These are phyloP conservation scores for Sitobion miscanthi DNA, from an alignment of 1,140 invertebrate species.

Conservation along the genomic window DNA sequence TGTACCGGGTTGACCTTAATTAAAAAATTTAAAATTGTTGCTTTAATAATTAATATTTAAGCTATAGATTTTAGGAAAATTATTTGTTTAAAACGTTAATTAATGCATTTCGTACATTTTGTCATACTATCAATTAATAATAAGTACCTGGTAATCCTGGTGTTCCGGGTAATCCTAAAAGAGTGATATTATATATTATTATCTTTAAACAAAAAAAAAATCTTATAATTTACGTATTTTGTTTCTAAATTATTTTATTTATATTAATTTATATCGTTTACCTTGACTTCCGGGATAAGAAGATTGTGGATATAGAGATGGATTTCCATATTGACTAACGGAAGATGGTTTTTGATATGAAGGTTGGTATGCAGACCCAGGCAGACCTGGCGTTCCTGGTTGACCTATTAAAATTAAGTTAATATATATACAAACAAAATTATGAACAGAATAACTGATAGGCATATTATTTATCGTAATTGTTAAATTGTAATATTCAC, in stretches of 20 bases:
- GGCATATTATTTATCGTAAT: background rate
- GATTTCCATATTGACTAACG: conserved; percentile 40
- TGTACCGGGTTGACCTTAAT: conserved; percentile 59
- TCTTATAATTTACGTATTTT: background rate
- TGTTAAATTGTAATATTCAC: background rate
- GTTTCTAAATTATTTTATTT: background rate
- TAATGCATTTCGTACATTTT: background rate
- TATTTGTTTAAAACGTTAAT: background rate
- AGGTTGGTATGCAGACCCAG: conserved; percentile 57
- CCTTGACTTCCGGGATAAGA: conserved; percentile 21
- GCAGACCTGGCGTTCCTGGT: conserved; percentile 59
- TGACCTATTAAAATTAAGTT: conserved; percentile 56
- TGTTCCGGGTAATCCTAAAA: conserved; percentile 58
- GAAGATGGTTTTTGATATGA: conserved; percentile 53
- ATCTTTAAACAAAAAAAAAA: background rate
- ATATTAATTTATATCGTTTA: background rate
- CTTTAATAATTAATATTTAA: background rate
- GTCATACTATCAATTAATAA: background rate
- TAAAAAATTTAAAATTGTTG: background rate
- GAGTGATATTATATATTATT: background rate
- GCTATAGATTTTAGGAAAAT: background rate
- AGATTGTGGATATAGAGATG: background rate
- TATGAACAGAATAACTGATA: background rate
- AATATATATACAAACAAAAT: background rate
- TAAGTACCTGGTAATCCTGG: conserved; percentile 55